A percentile compares a stretch with the other conserved stretches of the same genome.
These are phyloP conservation scores for Pyrochroa serraticornis DNA, from an alignment of 2,888 invertebrate genomes.

Conservation along the genomic window DNA sequence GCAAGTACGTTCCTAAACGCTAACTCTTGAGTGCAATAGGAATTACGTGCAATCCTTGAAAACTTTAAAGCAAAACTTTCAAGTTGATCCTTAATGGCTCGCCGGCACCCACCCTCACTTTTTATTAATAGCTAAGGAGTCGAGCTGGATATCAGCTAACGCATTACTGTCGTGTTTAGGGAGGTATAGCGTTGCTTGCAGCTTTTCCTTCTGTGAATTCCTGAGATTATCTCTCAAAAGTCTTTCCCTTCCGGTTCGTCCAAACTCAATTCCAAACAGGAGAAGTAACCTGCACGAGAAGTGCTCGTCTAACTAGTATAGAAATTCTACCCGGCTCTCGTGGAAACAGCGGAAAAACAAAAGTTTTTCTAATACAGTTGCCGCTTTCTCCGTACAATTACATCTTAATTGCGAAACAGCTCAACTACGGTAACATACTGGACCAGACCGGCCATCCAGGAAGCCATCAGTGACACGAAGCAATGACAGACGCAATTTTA, in stretches of 20 bases:
- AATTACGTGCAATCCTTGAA: conserved; percentile 5
- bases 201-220: conserved; percentile 16
- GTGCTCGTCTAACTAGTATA: conserved; percentile 30
- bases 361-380: conserved; percentile 33
- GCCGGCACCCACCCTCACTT: conserved; percentile 3
- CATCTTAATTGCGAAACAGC: conserved; percentile 35
- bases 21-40: conserved; percentile 21
- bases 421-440: conserved; percentile 15
- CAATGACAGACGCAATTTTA: conserved; percentile 29
- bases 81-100: conserved; percentile 9
- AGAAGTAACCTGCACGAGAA: conserved; percentile 8
- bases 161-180: too few species aligned
- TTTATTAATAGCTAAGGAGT: conserved; percentile 13
- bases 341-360: conserved; percentile 19
- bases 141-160: neutral
- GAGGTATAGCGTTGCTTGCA: neutral
- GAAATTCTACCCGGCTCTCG: conserved; percentile 29
- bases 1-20: neutral
- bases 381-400: conserved; percentile 32
- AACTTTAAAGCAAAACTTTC: conserved; percentile 4
- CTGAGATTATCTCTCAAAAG: conserved; percentile 21
- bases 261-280: conserved; percentile 29
- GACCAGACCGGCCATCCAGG: conserved; percentile 4
- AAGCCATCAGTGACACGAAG: neutral
- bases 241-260: conserved; percentile 27